Evolutionary conservation across 1,140 invertebrate species (phyloP), one percentile per base, ranked within the genome.

Genomic region (Drosophila watanabei): DNA sequence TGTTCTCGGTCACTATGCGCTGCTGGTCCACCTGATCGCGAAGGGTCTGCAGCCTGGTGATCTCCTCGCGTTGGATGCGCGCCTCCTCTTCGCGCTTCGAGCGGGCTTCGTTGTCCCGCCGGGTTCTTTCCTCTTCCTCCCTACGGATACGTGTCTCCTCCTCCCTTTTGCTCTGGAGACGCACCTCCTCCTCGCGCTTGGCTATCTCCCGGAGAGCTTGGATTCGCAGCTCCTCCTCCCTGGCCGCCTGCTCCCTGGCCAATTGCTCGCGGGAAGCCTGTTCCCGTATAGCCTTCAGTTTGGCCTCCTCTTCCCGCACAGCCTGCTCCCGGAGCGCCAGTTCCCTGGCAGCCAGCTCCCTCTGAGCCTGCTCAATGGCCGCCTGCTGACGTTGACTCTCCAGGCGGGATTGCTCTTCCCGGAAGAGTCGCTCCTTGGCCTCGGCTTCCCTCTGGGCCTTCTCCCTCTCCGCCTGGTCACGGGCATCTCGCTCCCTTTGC

Each of bases 401-500:
- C 43, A 88, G 59, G 8, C 89, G 87, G 57, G 92, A 80, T 18
- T 93, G 93, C 87, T 95, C 94, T 37, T 92, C 92, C 3, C 82
- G 68, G 8, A 65, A 75, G 20, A 76, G 37, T 6, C 85, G 68
- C 43, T 94, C 93, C n/a, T 93, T 93, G 59, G 94, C 94, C 48
- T 94, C 93, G 0, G 94, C 90, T 33, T 95, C 80, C 71, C 95
- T 69, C 3, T 75, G 8, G 0, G 77, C 76, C 16, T 86, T 82
- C 18, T 92, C 85, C 92, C 94, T 79, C 93, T 94, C 73, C 95
- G 93, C 92, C 96, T 97, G 57, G 94, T 94, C 60, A 93, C 94
- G 59, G 95, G 89, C 28, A 93, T 95, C 48, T 93, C 94, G 37
- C 96, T 93, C 90, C 96, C 96, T 41, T 95, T 92, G 86, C 43